These are phyloP conservation scores for Allobates femoralis DNA, from an alignment of 2,797 vertebrate genomes.

Conservation along the genomic window DNA sequence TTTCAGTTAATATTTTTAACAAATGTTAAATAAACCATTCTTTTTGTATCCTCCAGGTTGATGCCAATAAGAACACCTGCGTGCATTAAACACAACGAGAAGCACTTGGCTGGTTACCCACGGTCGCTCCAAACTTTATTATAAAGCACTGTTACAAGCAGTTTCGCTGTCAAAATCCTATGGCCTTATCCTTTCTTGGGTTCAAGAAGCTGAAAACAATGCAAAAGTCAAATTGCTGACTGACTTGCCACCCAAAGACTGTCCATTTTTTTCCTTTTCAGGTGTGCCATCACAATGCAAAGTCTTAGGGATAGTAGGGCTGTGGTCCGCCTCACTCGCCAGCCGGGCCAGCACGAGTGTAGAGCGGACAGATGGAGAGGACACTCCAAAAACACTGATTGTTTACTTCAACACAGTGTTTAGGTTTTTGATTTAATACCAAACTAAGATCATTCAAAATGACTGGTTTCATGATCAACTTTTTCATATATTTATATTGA, in stretches of 20 bases:
- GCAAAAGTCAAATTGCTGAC: conserved; percentile 25
- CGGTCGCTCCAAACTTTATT: background rate
- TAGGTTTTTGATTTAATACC: background rate
- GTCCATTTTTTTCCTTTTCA: conserved; percentile 12
- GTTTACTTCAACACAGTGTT: background rate
- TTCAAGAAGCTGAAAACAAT: conserved; percentile 23
- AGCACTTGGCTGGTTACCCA: conserved; percentile 9
- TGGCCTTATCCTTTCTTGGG: conserved; percentile 39
- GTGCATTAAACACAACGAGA: conserved; percentile 66
- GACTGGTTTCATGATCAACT: background rate
- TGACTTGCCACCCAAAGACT: conserved; percentile 34
- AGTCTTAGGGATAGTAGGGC: conserved; percentile 12
- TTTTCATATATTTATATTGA: background rate
- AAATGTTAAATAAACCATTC: no score
- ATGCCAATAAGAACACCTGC: conserved; percentile 75
- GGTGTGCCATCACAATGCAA: conserved; percentile 51
- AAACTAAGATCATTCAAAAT: background rate
- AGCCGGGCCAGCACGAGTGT: background rate
- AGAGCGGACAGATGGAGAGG: conserved; percentile 21
- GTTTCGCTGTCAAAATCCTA: background rate
- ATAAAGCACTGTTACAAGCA: conserved; percentile 43
- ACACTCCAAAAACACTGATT: background rate
- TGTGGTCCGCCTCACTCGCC: background rate
- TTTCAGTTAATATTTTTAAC: background rate
- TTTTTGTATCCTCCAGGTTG: conserved; percentile 74